Conservation (phyloP, 2,797 vertebrate genomes). For the Mormyrus proboscirostris region DNA sequence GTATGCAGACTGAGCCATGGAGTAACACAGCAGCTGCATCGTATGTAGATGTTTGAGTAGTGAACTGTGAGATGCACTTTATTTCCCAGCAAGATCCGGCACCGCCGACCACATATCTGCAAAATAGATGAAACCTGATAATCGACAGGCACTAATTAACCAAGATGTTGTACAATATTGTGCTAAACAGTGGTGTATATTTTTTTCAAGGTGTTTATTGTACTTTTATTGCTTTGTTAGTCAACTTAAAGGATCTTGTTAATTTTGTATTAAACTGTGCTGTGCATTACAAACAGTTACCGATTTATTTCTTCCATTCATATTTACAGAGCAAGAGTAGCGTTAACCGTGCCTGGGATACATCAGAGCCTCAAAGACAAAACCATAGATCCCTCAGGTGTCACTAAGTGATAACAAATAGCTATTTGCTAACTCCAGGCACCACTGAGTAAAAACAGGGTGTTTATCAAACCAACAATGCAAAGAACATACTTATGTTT, state of each 20-base stretch:
- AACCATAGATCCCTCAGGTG: not conserved
- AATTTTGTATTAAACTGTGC: constrained; percentile 77
- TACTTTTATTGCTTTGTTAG: constrained; percentile 75
- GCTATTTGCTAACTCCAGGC: not conserved
- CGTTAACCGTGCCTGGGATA: constrained; percentile 34
- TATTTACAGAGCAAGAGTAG: constrained; percentile 36
- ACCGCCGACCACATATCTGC: constrained; percentile 72
- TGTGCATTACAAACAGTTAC: constrained; percentile 60
- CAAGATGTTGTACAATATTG: constrained; percentile 62
- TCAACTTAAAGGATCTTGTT: constrained; percentile 67
- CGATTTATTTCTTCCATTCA: constrained; percentile 43
- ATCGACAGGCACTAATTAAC: constrained; percentile 70
- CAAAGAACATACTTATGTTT: not conserved
- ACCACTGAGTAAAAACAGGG: not conserved
- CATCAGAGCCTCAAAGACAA: not conserved
- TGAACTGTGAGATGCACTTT: constrained; percentile 80
- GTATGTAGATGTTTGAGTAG: constrained; percentile 65
- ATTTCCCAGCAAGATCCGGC: constrained; percentile 68
- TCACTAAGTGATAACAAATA: not conserved
- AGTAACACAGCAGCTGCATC: constrained; percentile 54
- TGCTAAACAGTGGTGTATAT: constrained; percentile 71
- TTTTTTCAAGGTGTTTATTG: constrained; percentile 71
- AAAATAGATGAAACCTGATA: constrained; percentile 66
- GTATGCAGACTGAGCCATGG: not conserved
- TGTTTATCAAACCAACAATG: not conserved